Percentiles rank a stretch among this genome's conserved stretches.
Evolutionary conservation across 2,797 vertebrate genomes (phyloP).

Genomic region (Pygocentrus nattereri): DNA sequence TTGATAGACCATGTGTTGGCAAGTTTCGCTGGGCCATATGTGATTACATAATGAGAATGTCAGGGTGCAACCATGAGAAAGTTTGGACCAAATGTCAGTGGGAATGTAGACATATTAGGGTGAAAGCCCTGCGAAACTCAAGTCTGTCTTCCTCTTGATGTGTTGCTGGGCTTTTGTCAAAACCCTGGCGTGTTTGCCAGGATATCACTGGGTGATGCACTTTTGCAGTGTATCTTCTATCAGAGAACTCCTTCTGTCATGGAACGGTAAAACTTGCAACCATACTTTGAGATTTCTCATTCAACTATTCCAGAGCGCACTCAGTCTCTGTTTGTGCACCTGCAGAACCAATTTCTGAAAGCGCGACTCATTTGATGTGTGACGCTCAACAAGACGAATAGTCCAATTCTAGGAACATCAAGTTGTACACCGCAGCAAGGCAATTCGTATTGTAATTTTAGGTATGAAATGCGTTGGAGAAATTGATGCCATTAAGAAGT

Average conservation of each 20-base stretch:
- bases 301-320: constrained; percentile 24
- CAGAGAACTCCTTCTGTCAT: constrained; percentile 35
- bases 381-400: constrained; percentile 78
- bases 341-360: constrained; percentile 48
- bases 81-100: too few species aligned
- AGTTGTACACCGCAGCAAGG: constrained; percentile 65
- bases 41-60: too few species aligned
- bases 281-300: constrained; percentile 29
- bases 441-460: constrained; percentile 79
- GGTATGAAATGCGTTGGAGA: constrained; percentile 69
- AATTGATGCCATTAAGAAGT: constrained; percentile 73
- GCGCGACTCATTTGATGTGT: constrained; percentile 22
- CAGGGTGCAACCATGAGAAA: too few species aligned
- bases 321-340: constrained; percentile 40
- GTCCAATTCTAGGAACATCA: constrained; percentile 71
- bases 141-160: constrained; percentile 26
- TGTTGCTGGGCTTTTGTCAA: constrained; percentile 12
- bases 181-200: constrained; percentile 34
- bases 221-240: constrained; percentile 15
- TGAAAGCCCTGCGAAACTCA: constrained; percentile 30
- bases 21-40: too few species aligned
- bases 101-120: too few species aligned
- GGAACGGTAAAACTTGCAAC: constrained; percentile 11
- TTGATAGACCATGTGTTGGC: neutral
- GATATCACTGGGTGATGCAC: constrained; percentile 32